These are phyloP conservation scores for Rhabdomys pumilio DNA, from an alignment of 2,797 vertebrate genomes.

Conservation along the genomic window DNA sequence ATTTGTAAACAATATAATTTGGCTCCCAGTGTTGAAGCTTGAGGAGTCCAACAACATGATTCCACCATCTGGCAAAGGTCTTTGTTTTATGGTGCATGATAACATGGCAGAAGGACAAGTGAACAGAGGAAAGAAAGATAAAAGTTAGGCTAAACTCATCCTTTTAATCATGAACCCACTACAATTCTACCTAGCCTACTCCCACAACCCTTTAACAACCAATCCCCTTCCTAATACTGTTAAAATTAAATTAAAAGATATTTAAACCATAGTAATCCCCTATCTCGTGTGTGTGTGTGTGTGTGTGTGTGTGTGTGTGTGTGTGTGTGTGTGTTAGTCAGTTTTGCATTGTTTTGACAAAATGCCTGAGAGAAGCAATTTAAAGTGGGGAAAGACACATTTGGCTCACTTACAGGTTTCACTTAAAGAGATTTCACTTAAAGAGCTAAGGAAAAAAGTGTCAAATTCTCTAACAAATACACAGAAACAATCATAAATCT, in stretches of 20 bases:
- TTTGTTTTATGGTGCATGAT: background rate
- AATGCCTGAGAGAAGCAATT: background rate
- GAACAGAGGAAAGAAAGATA: background rate
- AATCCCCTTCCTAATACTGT: background rate
- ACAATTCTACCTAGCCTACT: background rate
- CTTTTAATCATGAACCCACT: background rate
- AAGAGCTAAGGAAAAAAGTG: conserved; percentile 14
- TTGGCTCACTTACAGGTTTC: background rate
- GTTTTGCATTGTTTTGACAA: conserved; percentile 37
- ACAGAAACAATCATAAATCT: conserved; percentile 57
- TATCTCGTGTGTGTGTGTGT: background rate
- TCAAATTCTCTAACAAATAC: conserved; percentile 3
- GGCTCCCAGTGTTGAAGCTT: background rate
- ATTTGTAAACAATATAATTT: conserved; percentile 32
- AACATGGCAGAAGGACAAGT: background rate
- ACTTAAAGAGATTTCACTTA: conserved; percentile 28
- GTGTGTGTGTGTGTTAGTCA: background rate
- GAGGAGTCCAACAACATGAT: background rate
- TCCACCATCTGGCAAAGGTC: background rate
- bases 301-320: no score
- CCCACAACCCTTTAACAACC: background rate
- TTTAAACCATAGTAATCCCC: background rate
- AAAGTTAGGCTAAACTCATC: background rate
- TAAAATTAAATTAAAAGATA: background rate
- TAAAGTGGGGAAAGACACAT: background rate